Evolutionary conservation across 1,140 invertebrate species (phyloP).

Genomic region (Pseudomyrmex dendroicus): DNA sequence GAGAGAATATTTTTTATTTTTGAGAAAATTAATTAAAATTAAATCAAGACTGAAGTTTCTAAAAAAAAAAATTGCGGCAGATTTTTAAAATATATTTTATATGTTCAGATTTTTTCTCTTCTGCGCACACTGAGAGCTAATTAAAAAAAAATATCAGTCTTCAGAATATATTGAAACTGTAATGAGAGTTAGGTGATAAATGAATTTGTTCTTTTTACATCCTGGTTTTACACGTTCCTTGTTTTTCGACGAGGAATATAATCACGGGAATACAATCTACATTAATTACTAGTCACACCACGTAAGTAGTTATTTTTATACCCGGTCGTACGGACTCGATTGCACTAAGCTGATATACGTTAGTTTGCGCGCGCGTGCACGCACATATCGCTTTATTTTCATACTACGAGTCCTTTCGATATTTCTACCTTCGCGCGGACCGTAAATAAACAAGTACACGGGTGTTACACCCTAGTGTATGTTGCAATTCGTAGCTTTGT

Average conservation of each 20-base stretch:
- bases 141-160: too few species aligned
- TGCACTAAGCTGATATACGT: background rate
- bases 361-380: background rate
- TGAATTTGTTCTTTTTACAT: background rate
- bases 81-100: too few species aligned
- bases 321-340: background rate
- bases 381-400: background rate
- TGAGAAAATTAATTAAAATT: too few species aligned
- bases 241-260: constrained; percentile 2
- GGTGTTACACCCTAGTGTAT: background rate
- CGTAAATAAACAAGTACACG: constrained; percentile 39
- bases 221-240: background rate
- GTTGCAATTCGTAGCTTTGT: constrained; percentile 37
- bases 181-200: too few species aligned
- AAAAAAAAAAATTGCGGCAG: too few species aligned
- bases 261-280: background rate
- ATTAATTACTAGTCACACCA: constrained; percentile 27
- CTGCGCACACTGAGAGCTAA: too few species aligned
- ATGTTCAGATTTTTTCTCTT: too few species aligned
- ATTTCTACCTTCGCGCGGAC: constrained; percentile 11
- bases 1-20: too few species aligned
- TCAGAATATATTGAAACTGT: too few species aligned
- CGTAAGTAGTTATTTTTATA: constrained; percentile 50
- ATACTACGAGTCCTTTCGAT: constrained; percentile 35
- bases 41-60: too few species aligned